Base-by-base conservation (phyloP, 2,113 vertebrate genomes). In the Mesembrinibis cayennensis region DNA sequence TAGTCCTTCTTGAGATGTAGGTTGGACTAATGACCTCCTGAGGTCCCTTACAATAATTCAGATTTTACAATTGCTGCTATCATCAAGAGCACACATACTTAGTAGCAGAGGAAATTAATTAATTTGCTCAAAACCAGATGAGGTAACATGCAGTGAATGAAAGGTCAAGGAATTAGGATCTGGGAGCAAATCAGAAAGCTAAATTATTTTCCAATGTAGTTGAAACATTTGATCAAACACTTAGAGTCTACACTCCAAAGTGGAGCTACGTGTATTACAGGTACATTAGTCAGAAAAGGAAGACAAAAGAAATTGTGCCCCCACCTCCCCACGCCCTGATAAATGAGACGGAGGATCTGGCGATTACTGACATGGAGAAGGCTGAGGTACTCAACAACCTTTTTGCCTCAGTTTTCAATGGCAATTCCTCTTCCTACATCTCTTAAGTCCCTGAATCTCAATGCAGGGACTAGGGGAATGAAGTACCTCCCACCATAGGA, bases 241-340 rank as follows among this genome's bases (percentile, higher is more conserved):
- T 62, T 61, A n/a, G 5, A 32, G 2, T 22, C 44, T 59, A 5
- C 9, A 45, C 4, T 18, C 15, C 5, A 44, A 53, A 79, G 3
- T 36, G 36, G 10, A 82, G 22, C 17, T 25, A 13, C 2, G 2
- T 79, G 6, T 56, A 18, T 78, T 55, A 59, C 6, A 40, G 23
- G 42, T 25, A 20, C 1, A 5, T 56, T 30, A 80, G 8, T 30
- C 18, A 47, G 29, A 36, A 94, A 81, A 82, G 25, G 16, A 61
- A 52, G 26, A 58, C 8, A 80, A 34, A 76, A 49, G 3, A 42
- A 8, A 1, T 47, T 83, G 6, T 56, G 18, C 5, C 11, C 6
- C 4, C 6, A 36, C 3, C 6, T 52, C 21, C 17, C 27, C 42
- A 56, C 2, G 2, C 15, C 29, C 11, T 11, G 32, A 1, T 6